Evolutionary conservation across 2,797 vertebrate species (phyloP).

Genomic region (Periparus ater): DNA sequence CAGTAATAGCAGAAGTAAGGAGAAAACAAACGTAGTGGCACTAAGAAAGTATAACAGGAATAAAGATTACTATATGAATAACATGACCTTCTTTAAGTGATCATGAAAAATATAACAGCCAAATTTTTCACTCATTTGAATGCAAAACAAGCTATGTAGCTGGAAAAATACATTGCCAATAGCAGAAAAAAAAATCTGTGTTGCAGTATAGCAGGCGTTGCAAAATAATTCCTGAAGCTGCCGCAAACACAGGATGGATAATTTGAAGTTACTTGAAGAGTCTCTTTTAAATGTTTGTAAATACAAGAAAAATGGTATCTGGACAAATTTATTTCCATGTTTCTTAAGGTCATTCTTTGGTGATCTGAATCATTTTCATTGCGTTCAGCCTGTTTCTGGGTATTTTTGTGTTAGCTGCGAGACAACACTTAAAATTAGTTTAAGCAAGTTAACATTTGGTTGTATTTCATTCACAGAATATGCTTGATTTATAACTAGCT

Average conservation of each 20-base stretch:
- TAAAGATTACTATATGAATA: not conserved
- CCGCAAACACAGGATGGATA: not conserved
- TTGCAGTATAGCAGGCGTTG: not conserved
- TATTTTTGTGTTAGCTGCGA: not conserved
- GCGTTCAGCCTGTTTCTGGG: not conserved
- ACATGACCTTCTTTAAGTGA: not conserved
- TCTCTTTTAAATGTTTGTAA: not conserved
- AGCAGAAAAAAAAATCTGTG: not conserved
- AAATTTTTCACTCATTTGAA: not conserved
- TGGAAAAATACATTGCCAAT: not conserved
- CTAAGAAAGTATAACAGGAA: not conserved
- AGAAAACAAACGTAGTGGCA: not conserved
- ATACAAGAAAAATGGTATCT: slow-evolving; percentile 3
- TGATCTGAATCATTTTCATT: not conserved
- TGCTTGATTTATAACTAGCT: not conserved
- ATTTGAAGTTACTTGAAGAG: slow-evolving; percentile 29
- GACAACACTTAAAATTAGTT: not conserved
- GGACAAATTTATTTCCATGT: not conserved
- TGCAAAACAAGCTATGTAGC: not conserved
- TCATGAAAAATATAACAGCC: not conserved
- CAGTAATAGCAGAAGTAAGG: not conserved
- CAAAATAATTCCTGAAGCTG: slow-evolving; percentile 9
- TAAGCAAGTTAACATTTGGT: not conserved
- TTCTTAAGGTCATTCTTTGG: not conserved
- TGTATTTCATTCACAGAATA: not conserved